Evolutionary conservation across 2,797 vertebrate species (phyloP).

Genomic region (Pangasius mekongensis): DNA sequence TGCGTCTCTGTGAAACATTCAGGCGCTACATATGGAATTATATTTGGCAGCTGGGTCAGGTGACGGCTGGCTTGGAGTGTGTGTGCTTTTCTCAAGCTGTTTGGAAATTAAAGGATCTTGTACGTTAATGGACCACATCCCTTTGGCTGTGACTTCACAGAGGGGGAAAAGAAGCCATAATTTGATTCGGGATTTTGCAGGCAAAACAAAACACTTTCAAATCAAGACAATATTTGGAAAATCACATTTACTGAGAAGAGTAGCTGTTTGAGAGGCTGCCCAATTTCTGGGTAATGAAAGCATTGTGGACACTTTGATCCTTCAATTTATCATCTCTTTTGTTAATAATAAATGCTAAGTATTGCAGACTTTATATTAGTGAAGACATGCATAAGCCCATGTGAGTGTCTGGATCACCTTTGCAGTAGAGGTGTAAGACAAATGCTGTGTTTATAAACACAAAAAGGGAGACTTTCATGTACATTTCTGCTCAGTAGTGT

Average conservation of each 20-base stretch:
- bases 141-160: conserved; percentile 83
- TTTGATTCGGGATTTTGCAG: conserved; percentile 83
- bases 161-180: conserved; percentile 78
- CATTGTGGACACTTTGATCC: conserved; percentile 42
- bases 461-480: conserved; percentile 57
- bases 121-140: conserved; percentile 93
- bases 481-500: conserved; percentile 49
- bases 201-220: conserved; percentile 82
- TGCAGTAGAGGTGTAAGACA: conserved; percentile 43
- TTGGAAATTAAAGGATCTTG: conserved; percentile 86
- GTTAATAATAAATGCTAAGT: conserved; percentile 31
- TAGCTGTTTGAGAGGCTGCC: conserved; percentile 26
- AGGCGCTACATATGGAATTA: conserved; percentile 80
- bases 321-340: conserved; percentile 18
- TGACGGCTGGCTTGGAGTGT: conserved; percentile 81
- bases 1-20: conserved; percentile 85
- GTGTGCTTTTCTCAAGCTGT: conserved; percentile 86
- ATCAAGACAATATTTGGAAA: conserved; percentile 79
- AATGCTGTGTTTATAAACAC: conserved; percentile 12
- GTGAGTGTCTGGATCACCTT: conserved; percentile 37
- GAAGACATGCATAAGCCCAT: conserved; percentile 38
- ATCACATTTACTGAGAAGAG: conserved; percentile 39
- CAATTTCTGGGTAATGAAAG: conserved; percentile 29
- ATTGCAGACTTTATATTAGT: background rate
- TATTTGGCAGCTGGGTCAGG: conserved; percentile 85